These are phyloP conservation scores for Drosophila bocki DNA, from an alignment of 1,140 invertebrate species.

Conservation along the genomic window DNA sequence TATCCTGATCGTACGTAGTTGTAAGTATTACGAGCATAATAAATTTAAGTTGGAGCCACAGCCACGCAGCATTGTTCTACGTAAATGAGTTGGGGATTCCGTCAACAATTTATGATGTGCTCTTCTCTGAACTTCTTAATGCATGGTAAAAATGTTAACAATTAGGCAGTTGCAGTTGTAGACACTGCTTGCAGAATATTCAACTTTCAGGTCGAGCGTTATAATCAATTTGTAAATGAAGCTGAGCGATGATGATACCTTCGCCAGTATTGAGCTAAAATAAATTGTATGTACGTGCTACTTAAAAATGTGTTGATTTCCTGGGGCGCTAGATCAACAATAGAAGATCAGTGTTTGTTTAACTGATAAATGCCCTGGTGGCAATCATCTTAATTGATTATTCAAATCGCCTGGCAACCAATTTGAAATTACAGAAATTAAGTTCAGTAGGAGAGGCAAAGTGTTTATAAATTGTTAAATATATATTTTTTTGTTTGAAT, in stretches of 20 bases:
- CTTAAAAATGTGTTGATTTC: conserved; percentile 30
- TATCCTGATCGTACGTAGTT: conserved; percentile 66
- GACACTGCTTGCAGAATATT: conserved; percentile 29
- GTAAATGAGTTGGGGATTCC: conserved; percentile 22
- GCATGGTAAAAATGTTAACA: conserved; percentile 2
- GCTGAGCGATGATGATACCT: not conserved
- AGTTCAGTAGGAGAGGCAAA: not conserved
- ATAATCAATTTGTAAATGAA: conserved; percentile 35
- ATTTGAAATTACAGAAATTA: not conserved
- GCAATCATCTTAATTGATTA: conserved; percentile 35
- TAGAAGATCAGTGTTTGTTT: conserved; percentile 25
- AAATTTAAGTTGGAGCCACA: conserved; percentile 72
- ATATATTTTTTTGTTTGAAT: too few relatives aligned
- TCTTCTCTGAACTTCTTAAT: not conserved
- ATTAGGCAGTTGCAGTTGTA: conserved; percentile 16
- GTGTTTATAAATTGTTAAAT: not conserved
- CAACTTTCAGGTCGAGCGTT: conserved; percentile 11
- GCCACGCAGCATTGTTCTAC: conserved; percentile 45
- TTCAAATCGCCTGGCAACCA: conserved; percentile 5
- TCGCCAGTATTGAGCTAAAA: conserved; percentile 27
- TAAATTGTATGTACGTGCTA: conserved; percentile 45
- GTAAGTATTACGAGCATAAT: conserved; percentile 76
- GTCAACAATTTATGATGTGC: conserved; percentile 18
- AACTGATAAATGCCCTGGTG: conserved; percentile 37
- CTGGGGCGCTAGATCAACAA: conserved; percentile 30